Base-by-base conservation (phyloP, 2,888 invertebrate species). In the Cyaniris semiargus region DNA sequence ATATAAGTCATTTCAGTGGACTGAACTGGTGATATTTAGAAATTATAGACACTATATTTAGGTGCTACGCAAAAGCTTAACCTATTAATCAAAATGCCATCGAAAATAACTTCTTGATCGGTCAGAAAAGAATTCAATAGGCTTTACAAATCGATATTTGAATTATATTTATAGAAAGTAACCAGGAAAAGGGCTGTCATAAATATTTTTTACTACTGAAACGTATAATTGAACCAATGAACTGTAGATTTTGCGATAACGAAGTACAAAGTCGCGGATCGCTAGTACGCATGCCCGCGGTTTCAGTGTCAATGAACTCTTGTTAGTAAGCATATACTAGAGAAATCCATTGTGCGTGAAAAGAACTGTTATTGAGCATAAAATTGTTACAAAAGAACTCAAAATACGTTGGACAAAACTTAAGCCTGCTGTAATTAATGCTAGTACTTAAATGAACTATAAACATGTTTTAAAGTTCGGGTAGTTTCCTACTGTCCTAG, bases 231-330 rank as follows among this genome's bases (percentile, higher is more conserved):
- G 18, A 66, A 66, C 27, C 27, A 66, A 27, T 31, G 66, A 66
- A 66, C 27, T 66, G 21, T 66, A 27, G 66, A 66, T 66, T 27
- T 15, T 10, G 60, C 23, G 60, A 60, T 60, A 23, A 27, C 66
- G 66, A 66, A 15, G 66, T 66, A 66, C 27, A 66, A 66, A 44
- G 13, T 72, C 72, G 44, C 72, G 23, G 27, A 53, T 48, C 15
- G 74, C 48, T 53, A 74, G 23, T 74, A 74, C 74, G 74, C 74
- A 74, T 74, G 74, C 74, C 74, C 74, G 74, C 7, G 48, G 23
- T 48, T 8, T 23, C 34, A 18, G 53, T 53, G 74, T 74, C 74
- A 27, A 74, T 74, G 74, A 74, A 74, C 74, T 27, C 48, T 74
- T 74, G 74, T 74, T 44, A 23, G 44, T 72, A 21, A 44, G 74